Evolutionary conservation across 2,888 invertebrate genomes (phyloP).

Genomic region (Tipula vernalis): DNA sequence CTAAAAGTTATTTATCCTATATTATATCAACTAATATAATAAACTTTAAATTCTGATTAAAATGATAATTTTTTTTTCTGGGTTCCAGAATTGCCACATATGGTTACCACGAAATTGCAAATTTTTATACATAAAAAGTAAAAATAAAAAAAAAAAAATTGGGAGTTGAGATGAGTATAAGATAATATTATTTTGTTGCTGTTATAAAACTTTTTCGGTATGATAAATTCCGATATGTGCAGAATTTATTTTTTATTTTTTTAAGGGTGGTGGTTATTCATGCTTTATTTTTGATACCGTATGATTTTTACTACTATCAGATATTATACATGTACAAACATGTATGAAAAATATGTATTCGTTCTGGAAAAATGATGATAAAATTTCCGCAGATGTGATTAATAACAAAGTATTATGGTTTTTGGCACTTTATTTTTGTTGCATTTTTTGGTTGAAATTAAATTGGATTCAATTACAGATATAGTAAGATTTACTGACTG

Average conservation of each 20-base stretch:
- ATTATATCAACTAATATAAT: neutral
- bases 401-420: neutral
- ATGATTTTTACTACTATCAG: neutral
- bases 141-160: neutral
- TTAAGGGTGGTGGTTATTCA: neutral
- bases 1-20: neutral
- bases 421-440: neutral
- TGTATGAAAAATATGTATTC: neutral
- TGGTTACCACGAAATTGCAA: conserved; percentile 4
- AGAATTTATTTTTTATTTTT: neutral
- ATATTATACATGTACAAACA: neutral
- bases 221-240: neutral
- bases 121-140: neutral
- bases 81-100: neutral
- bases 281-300: neutral
- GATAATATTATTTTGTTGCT: neutral
- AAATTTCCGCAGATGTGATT: neutral
- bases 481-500: neutral
- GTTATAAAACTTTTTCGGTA: neutral
- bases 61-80: neutral
- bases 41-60: neutral
- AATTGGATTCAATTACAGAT: neutral
- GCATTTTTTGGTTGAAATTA: neutral
- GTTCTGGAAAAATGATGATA: neutral
- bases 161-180: neutral